Conservation (phyloP, 1,140 invertebrate genomes). For the Melipona quadrifasciata region DNA sequence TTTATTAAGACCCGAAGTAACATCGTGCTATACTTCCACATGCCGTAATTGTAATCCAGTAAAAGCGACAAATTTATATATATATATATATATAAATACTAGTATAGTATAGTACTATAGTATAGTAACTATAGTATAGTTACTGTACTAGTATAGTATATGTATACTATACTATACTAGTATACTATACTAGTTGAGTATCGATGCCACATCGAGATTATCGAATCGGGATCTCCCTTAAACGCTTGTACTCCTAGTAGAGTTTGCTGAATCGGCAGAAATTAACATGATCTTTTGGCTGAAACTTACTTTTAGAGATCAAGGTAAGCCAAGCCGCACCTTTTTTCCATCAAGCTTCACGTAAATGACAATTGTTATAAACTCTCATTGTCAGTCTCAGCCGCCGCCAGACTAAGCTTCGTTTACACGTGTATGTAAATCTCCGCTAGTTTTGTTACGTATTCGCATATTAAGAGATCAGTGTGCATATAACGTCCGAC, state of each 20-base stretch:
- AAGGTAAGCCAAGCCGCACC: slow-evolving; percentile 2
- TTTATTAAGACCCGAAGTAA: slow-evolving; percentile 21
- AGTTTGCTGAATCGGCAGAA: slow-evolving; percentile 20
- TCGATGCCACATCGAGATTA: slow-evolving; percentile 12
- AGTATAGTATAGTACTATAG: too few relatives aligned
- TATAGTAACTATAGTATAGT: too few relatives aligned
- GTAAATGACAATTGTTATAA: neutral
- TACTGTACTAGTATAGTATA: too few relatives aligned
- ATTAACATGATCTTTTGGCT: neutral
- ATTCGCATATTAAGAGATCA: slow-evolving; percentile 50
- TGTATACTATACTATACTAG: too few relatives aligned
- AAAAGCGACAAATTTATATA: neutral
- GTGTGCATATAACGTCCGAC: slow-evolving; percentile 12
- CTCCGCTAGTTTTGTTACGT: slow-evolving; percentile 44
- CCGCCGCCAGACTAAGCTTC: slow-evolving; percentile 32
- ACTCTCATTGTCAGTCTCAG: neutral
- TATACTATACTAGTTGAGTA: neutral
- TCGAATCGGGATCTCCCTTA: slow-evolving; percentile 16
- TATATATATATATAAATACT: neutral
- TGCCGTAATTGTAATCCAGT: slow-evolving; percentile 27
- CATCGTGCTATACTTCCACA: slow-evolving; percentile 9
- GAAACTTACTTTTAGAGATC: neutral
- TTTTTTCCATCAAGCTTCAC: slow-evolving; percentile 17
- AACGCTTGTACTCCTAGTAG: slow-evolving; percentile 45
- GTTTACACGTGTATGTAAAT: slow-evolving; percentile 31